Conservation (phyloP, 2,113 vertebrate genomes). For the Mobula birostris region DNA sequence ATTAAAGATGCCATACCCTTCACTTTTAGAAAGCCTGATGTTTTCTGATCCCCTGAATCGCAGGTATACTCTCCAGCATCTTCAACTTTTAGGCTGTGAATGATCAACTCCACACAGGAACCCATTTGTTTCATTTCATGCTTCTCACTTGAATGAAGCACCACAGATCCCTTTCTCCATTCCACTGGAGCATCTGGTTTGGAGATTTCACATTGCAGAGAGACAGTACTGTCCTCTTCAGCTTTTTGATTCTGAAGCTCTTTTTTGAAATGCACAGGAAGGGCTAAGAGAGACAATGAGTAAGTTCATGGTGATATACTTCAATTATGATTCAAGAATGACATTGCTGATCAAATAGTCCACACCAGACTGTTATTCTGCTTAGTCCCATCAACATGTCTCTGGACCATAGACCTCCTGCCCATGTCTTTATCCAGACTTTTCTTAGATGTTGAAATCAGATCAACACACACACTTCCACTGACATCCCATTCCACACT, state of each 20-base stretch:
- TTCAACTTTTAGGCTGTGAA: conserved; percentile 52
- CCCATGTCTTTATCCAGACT: too few relatives aligned
- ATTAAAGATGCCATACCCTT: conserved; percentile 49
- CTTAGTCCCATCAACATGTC: too few relatives aligned
- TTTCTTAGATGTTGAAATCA: too few relatives aligned
- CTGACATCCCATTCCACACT: too few relatives aligned
- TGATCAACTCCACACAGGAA: conserved; percentile 54
- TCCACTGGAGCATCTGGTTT: conserved; percentile 48
- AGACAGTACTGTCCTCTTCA: conserved; percentile 54
- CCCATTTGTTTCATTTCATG: conserved; percentile 58
- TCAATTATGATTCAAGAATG: background rate
- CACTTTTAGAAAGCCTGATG: conserved; percentile 44
- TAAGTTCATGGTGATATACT: background rate
- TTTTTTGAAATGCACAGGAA: conserved; percentile 52
- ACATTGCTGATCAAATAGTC: background rate
- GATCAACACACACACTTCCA: too few relatives aligned
- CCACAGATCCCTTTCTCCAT: conserved; percentile 53
- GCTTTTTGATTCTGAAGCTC: conserved; percentile 54
- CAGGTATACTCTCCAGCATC: conserved; percentile 45
- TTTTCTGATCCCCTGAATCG: conserved; percentile 20
- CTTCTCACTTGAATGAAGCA: conserved; percentile 49
- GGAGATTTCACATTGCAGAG: conserved; percentile 57
- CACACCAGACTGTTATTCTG: too few relatives aligned
- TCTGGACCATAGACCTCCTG: too few relatives aligned
- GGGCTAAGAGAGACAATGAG: conserved; percentile 45